Percentiles rank a stretch among this genome's conserved stretches.
Evolutionary conservation across 2,113 vertebrate species (phyloP).

Genomic region (Marcusenius ussheri): DNA sequence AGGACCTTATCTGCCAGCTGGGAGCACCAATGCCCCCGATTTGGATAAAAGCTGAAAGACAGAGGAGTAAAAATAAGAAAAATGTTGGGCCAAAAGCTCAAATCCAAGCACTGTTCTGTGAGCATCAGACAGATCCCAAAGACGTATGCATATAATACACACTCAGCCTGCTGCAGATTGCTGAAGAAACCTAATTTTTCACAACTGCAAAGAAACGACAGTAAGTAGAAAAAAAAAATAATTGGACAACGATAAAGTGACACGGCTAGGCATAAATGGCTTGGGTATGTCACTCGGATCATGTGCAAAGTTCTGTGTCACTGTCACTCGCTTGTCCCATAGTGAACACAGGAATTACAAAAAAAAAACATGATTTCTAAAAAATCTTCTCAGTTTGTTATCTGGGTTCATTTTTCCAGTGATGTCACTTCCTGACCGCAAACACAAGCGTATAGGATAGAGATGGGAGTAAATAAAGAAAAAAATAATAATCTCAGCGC

Average conservation of each 20-base stretch:
- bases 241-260: neutral
- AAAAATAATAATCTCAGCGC: neutral
- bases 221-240: neutral
- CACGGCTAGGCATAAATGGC: neutral
- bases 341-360: neutral
- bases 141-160: neutral
- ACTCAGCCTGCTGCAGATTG: neutral
- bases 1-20: neutral
- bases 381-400: neutral
- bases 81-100: neutral
- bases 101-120: neutral
- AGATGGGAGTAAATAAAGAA: conserved; percentile 7
- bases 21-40: neutral
- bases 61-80: neutral
- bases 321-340: neutral
- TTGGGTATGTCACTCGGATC: neutral
- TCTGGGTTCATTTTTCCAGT: conserved; percentile 19
- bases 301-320: neutral
- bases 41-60: neutral
- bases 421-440: conserved; percentile 29
- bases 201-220: neutral
- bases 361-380: neutral
- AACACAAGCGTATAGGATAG: neutral
- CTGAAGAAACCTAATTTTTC: neutral
- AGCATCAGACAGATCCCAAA: neutral